Evolutionary conservation across 2,888 invertebrate genomes (phyloP).

Genomic region (Netelia inedita): DNA sequence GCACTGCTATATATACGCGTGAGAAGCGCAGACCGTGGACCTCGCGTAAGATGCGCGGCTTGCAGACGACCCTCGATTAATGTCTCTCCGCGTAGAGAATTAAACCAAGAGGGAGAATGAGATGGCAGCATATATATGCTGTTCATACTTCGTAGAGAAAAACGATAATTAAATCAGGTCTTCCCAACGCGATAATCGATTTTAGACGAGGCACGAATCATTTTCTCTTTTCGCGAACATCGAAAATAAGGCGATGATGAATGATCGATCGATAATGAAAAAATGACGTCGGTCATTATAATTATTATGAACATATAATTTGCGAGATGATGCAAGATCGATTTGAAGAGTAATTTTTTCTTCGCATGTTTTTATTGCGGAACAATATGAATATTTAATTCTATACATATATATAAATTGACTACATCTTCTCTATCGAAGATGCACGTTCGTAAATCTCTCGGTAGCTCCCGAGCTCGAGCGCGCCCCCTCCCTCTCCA

Average conservation of each 20-base stretch:
- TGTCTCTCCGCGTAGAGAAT: slow-evolving; percentile 28
- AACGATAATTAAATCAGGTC: slow-evolving; percentile 64
- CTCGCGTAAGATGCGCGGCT: slow-evolving; percentile 45
- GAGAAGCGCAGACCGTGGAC: slow-evolving; percentile 53
- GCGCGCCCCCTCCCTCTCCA: background rate
- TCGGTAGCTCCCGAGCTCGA: slow-evolving; percentile 19
- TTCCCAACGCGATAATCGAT: slow-evolving; percentile 59
- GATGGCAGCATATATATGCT: slow-evolving; percentile 28
- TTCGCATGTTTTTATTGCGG: background rate
- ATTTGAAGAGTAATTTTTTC: background rate
- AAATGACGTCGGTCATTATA: background rate
- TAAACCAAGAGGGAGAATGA: slow-evolving; percentile 31
- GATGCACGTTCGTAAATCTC: slow-evolving; percentile 4
- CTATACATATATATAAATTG: background rate
- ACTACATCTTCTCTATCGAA: background rate
- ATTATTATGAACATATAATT: background rate
- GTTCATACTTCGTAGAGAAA: slow-evolving; percentile 5
- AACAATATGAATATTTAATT: no score
- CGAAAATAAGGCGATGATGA: slow-evolving; percentile 33
- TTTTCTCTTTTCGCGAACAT: slow-evolving; percentile 26
- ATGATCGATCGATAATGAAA: slow-evolving; percentile 10
- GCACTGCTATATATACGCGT: slow-evolving; percentile 39
- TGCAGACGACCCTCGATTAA: slow-evolving; percentile 51
- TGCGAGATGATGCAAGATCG: background rate
- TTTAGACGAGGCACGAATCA: slow-evolving; percentile 55